phyloP scores from a whole-genome alignment of 92 coral and sea anemone species.

The Metridium senile region DNA sequence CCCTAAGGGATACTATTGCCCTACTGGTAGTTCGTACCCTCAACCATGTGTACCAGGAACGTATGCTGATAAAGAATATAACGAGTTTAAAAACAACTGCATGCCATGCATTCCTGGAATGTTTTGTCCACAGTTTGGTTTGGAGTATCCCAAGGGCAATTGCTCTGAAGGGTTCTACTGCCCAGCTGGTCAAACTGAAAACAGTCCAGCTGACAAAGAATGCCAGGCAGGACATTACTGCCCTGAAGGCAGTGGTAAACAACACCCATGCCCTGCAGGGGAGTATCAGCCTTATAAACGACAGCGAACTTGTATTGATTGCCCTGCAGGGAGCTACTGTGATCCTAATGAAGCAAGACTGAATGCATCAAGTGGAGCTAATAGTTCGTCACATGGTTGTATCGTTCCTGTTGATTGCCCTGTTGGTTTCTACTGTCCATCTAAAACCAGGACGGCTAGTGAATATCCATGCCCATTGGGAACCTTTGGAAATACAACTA shows the following conservation, averaged over 20 bases:
- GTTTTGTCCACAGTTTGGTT: constrained; percentile 80
- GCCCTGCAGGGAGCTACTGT: constrained; percentile 97
- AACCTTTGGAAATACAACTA: constrained; percentile 86
- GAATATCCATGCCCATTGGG: constrained; percentile 94
- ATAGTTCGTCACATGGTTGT: constrained; percentile 80
- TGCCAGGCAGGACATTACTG: constrained; percentile 97
- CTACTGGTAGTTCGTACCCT: constrained; percentile 84
- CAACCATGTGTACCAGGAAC: constrained; percentile 91
- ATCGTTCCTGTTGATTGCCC: constrained; percentile 87
- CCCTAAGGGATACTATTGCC: constrained; percentile 91
- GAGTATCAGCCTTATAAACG: constrained; percentile 82
- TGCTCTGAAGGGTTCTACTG: constrained; percentile 96
- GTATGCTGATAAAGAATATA: constrained; percentile 84
- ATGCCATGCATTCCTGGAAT: constrained; percentile 89
- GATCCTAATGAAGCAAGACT: constrained; percentile 93
- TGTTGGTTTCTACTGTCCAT: constrained; percentile 91
- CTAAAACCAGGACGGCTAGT: constrained; percentile 75
- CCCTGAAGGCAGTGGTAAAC: constrained; percentile 93
- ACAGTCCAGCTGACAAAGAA: constrained; percentile 89
- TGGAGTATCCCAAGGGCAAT: constrained; percentile 86
- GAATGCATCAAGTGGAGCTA: constrained; percentile 84
- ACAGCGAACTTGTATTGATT: constrained; percentile 63
- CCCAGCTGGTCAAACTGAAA: constrained; percentile 89
- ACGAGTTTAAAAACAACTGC: constrained; percentile 93
- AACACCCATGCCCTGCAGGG: constrained; percentile 92